Evolutionary conservation across 1,140 invertebrate genomes (phyloP).

Genomic region (Galendromus occidentalis): DNA sequence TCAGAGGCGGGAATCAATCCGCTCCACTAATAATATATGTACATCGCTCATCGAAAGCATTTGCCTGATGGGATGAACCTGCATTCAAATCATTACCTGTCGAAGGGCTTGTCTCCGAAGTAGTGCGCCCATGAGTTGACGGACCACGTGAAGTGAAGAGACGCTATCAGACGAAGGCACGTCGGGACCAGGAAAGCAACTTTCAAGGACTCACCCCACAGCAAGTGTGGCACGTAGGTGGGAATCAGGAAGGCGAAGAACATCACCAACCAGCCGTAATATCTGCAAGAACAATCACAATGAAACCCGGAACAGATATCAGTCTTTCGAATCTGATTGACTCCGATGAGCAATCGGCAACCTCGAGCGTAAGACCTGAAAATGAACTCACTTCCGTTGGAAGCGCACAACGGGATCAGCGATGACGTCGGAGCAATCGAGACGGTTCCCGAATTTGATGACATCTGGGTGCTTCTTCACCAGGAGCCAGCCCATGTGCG

Average conservation of each 20-base stretch:
- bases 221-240: conserved; percentile 52
- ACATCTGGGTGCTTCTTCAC: conserved; percentile 20
- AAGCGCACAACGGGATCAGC: conserved; percentile 18
- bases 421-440: conserved; percentile 13
- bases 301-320: background rate
- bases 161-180: conserved; percentile 60
- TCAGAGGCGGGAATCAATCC: no score
- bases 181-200: conserved; percentile 60
- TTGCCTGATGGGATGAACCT: no score
- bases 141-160: conserved; percentile 77
- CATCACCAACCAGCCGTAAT: conserved; percentile 59
- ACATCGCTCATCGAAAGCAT: no score
- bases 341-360: background rate
- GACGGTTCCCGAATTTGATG: conserved; percentile 5
- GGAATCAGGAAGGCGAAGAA: conserved; percentile 64
- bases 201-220: conserved; percentile 55
- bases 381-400: conserved; percentile 14
- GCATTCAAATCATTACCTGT: conserved; percentile 26
- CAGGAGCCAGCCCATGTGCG: conserved; percentile 20
- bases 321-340: background rate
- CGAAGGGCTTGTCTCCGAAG: conserved; percentile 75
- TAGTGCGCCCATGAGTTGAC: conserved; percentile 88
- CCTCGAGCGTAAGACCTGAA: no score
- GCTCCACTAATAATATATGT: no score
- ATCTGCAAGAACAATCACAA: conserved; percentile 23